A percentile compares a stretch with the other conserved stretches of the same genome.
phyloP scores from a whole-genome alignment of 2,888 invertebrate species.

The Itoplectis maculator region DNA sequence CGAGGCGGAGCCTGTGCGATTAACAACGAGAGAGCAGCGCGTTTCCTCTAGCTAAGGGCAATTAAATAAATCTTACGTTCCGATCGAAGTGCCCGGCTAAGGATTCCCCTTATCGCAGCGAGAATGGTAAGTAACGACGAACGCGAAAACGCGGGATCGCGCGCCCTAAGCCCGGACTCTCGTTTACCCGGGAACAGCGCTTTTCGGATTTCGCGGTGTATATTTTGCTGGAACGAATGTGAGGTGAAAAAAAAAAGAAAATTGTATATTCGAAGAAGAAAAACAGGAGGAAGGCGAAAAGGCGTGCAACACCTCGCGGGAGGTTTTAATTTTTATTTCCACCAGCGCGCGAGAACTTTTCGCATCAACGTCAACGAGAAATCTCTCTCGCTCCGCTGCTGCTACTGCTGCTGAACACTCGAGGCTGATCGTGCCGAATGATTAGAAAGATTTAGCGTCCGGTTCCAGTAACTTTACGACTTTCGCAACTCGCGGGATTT shows the following conservation, averaged over 20 bases:
- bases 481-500: conserved; percentile 1
- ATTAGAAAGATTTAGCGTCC: conserved; percentile 56
- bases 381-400: too few relatives aligned
- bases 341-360: conserved; percentile 47
- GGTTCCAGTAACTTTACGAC: conserved; percentile 21
- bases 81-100: conserved; percentile 60
- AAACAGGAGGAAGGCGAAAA: background rate
- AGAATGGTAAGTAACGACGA: conserved; percentile 57
- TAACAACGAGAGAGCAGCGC: too few relatives aligned
- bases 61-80: conserved; percentile 66
- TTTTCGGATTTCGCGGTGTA: conserved; percentile 2
- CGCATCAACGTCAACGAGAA: conserved; percentile 53
- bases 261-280: background rate
- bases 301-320: background rate
- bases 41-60: conserved; percentile 60
- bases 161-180: conserved; percentile 8
- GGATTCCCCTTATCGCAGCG: conserved; percentile 36
- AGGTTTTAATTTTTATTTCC: conserved; percentile 54
- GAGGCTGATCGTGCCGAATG: conserved; percentile 31
- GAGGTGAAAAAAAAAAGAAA: background rate
- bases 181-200: background rate
- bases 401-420: background rate
- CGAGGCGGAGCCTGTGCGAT: too few relatives aligned
- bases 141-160: conserved; percentile 29
- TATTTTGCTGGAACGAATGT: conserved; percentile 6